Conservation (phyloP, 2,797 vertebrate species). For the Synanceia verrucosa region DNA sequence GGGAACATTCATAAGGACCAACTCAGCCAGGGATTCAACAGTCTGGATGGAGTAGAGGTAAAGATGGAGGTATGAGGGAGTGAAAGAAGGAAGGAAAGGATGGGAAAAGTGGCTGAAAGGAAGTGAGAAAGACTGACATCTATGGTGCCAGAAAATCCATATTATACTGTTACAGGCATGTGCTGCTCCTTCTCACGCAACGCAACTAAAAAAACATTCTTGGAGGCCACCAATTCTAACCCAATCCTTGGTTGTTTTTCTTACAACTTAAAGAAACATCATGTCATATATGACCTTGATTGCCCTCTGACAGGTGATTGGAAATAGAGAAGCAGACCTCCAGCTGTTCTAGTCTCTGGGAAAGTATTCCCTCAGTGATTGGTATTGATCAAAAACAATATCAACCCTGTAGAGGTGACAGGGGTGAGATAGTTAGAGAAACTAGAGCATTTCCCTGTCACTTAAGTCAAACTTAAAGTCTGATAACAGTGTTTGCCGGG, state of each 20-base stretch:
- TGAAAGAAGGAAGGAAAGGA: neutral
- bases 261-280: neutral
- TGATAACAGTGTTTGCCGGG: neutral
- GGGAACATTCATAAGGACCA: conserved; percentile 33
- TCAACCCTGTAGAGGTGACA: conserved; percentile 15
- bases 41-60: neutral
- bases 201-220: conserved; percentile 8
- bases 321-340: conserved; percentile 19
- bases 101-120: neutral
- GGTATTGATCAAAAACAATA: conserved; percentile 50
- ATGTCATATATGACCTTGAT: neutral
- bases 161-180: neutral
- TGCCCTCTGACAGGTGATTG: neutral
- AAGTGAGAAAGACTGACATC: neutral
- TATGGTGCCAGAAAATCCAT: conserved; percentile 9
- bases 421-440: conserved; percentile 5
- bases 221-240: neutral
- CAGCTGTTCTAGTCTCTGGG: conserved; percentile 15
- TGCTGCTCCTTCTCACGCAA: neutral
- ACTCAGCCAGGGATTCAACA: conserved; percentile 9
- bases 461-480: conserved; percentile 17
- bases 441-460: conserved; percentile 16
- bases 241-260: neutral
- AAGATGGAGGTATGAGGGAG: neutral
- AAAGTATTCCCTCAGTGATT: conserved; percentile 32